phyloP scores from a whole-genome alignment of 2,797 vertebrate genomes.

The Enteromius thamalakanensis region DNA sequence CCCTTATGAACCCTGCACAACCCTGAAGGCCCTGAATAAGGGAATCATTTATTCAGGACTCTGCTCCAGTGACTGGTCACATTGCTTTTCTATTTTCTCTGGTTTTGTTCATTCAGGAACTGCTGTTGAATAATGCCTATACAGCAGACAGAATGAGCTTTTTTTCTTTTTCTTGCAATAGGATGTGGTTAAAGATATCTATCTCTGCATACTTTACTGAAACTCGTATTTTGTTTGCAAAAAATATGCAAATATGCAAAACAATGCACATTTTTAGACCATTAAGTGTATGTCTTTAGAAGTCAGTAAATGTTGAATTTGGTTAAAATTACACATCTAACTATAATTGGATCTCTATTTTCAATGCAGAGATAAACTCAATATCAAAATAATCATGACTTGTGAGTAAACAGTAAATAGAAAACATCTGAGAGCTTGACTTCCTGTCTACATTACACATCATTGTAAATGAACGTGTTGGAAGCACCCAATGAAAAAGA shows the following conservation, averaged over 20 bases:
- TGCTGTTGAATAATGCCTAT: constrained; percentile 39
- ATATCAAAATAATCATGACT: not conserved
- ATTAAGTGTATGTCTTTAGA: not conserved
- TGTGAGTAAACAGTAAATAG: not conserved
- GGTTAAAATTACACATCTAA: not conserved
- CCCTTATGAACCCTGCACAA: constrained; percentile 48
- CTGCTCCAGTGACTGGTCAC: constrained; percentile 52
- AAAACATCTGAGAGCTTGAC: not conserved
- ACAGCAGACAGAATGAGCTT: constrained; percentile 5
- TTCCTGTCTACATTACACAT: not conserved
- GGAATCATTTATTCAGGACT: constrained; percentile 52
- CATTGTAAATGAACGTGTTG: not conserved
- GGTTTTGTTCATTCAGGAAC: constrained; percentile 53
- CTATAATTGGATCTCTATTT: not conserved
- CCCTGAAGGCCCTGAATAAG: constrained; percentile 54
- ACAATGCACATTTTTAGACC: not conserved
- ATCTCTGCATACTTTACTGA: constrained; percentile 3
- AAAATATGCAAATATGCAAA: constrained; percentile 1
- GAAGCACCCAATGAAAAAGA: not conserved
- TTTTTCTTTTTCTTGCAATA: not conserved
- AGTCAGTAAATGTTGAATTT: not conserved
- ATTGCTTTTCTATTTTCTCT: constrained; percentile 53
- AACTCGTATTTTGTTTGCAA: not conserved
- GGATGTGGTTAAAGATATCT: constrained; percentile 39
- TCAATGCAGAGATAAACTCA: not conserved